phyloP scores from a whole-genome alignment of 1,140 invertebrate genomes.

The Theocolax elegans region DNA sequence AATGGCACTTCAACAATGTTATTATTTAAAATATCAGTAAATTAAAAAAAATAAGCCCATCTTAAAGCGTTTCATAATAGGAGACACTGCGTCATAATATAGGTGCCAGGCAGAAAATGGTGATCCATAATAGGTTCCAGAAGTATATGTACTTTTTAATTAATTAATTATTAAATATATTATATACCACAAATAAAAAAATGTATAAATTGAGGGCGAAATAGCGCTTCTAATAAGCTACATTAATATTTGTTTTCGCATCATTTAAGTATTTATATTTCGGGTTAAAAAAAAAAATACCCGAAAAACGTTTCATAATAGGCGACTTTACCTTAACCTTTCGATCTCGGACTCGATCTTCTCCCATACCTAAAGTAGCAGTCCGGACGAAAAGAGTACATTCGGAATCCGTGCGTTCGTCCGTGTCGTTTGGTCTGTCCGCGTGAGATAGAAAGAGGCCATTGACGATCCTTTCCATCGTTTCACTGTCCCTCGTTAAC shows the following conservation, averaged over 20 bases:
- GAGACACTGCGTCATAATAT: not conserved
- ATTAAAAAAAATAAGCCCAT: too few species aligned
- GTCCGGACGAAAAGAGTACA: too few species aligned
- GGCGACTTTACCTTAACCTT: conserved; percentile 9
- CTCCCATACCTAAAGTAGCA: too few species aligned
- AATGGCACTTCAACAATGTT: not conserved
- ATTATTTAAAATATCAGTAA: too few species aligned
- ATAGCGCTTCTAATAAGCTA: not conserved
- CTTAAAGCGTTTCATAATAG: not conserved
- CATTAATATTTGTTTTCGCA: not conserved
- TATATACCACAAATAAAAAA: not conserved
- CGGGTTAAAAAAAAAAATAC: conserved; percentile 6
- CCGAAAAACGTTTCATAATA: not conserved
- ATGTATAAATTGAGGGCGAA: not conserved
- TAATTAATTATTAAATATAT: not conserved
- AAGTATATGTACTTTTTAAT: not conserved
- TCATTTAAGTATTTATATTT: not conserved
- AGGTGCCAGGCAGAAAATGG: not conserved
- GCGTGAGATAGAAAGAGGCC: too few species aligned
- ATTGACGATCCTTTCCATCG: too few species aligned
- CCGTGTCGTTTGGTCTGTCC: too few species aligned
- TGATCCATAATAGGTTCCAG: not conserved
- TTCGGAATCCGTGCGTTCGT: too few species aligned
- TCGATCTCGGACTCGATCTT: too few species aligned
- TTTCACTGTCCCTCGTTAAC: too few species aligned